These are phyloP conservation scores for Penaeus monodon DNA, from an alignment of 2,888 invertebrate genomes.

Conservation along the genomic window DNA sequence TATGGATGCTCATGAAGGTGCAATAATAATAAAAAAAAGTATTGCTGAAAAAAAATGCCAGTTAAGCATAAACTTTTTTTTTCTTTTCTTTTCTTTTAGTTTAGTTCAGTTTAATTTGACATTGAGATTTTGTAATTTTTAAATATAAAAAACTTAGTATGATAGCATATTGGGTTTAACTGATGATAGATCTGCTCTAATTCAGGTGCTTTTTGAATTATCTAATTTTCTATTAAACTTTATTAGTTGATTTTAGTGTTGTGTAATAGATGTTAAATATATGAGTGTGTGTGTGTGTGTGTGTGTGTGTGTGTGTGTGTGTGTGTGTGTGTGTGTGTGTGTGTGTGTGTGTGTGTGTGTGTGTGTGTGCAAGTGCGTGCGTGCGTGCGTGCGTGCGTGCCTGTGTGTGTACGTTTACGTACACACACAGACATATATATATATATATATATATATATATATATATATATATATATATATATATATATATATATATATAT, in stretches of 20 bases:
- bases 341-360: neutral
- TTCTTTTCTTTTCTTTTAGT: too few relatives aligned
- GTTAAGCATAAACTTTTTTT: too few relatives aligned
- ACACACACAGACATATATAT: slow-evolving; percentile 28
- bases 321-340: neutral
- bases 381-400: neutral
- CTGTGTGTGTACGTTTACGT: slow-evolving; percentile 7
- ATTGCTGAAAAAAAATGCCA: too few relatives aligned
- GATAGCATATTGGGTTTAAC: too few relatives aligned
- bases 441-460: slow-evolving; percentile 38
- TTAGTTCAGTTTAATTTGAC: too few relatives aligned
- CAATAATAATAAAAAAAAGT: too few relatives aligned
- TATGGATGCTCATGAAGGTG: too few relatives aligned
- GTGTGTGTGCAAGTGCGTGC: neutral
- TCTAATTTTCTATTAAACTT: neutral
- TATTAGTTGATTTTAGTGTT: neutral
- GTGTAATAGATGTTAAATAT: neutral
- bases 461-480: slow-evolving; percentile 34
- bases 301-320: neutral
- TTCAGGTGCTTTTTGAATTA: too few relatives aligned
- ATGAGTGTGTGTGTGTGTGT: neutral
- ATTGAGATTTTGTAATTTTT: too few relatives aligned
- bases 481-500: slow-evolving; percentile 35
- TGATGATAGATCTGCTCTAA: too few relatives aligned
- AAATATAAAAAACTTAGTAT: too few relatives aligned